Conservation (phyloP, 2,888 invertebrate genomes). For the Xestia sexstrigata region DNA sequence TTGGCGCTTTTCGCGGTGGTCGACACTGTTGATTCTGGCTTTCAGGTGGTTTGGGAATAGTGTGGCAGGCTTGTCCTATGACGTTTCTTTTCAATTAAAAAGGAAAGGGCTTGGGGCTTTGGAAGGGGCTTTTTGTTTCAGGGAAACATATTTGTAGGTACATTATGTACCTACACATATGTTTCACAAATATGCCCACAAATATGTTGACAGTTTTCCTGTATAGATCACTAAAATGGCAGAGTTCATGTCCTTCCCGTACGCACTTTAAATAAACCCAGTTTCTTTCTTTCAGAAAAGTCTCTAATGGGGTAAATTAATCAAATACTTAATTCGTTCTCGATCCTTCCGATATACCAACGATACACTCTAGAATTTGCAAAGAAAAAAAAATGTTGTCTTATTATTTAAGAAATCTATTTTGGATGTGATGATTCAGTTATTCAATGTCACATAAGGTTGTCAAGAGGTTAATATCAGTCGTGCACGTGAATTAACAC, state of each 20-base stretch:
- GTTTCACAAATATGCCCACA: too few relatives aligned
- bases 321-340: background rate
- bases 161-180: too few relatives aligned
- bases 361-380: background rate
- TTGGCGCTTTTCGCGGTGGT: too few relatives aligned
- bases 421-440: slow-evolving; percentile 16
- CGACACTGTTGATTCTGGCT: too few relatives aligned
- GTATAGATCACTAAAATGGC: background rate
- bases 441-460: slow-evolving; percentile 31
- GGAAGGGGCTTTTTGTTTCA: too few relatives aligned
- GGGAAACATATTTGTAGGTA: background rate
- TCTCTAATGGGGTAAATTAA: background rate
- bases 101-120: too few relatives aligned
- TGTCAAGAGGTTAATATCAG: slow-evolving; percentile 27
- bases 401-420: background rate
- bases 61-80: too few relatives aligned
- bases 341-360: background rate
- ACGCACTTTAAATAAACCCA: background rate
- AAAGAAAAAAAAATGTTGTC: background rate
- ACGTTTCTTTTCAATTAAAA: too few relatives aligned
- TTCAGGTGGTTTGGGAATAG: too few relatives aligned
- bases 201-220: background rate
- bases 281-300: background rate
- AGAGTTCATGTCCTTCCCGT: background rate
- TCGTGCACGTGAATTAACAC: slow-evolving; percentile 31